Percentiles rank a stretch among this genome's conserved stretches.
Evolutionary conservation across 2,113 vertebrate genomes (phyloP).

Genomic region (Siphamia tubifer): DNA sequence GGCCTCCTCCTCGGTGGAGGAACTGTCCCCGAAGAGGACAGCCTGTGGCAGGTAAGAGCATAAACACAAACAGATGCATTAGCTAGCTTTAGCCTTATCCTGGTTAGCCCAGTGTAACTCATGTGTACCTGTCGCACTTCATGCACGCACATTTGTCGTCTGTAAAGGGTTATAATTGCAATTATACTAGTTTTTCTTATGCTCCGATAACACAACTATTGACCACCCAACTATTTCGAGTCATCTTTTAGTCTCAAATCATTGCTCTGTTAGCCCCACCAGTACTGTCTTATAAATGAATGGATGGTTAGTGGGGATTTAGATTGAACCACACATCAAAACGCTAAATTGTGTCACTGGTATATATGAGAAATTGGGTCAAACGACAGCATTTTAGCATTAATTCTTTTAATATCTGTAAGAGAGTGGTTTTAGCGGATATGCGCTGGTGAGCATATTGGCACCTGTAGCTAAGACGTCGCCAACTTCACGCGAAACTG

Average conservation of each 20-base stretch:
- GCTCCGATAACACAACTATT: background rate
- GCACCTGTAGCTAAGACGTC: background rate
- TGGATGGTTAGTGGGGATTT: background rate
- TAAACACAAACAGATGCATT: background rate
- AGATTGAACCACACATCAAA: too few relatives aligned
- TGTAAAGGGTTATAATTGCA: background rate
- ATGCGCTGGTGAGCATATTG: background rate
- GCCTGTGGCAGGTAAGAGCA: constrained; percentile 88
- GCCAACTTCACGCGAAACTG: background rate
- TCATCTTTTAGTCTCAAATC: background rate
- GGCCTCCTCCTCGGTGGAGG: constrained; percentile 93
- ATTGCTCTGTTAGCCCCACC: constrained; percentile 5
- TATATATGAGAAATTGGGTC: too few relatives aligned
- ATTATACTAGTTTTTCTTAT: background rate
- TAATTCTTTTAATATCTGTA: too few relatives aligned
- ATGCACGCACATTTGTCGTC: background rate
- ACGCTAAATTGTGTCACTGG: too few relatives aligned
- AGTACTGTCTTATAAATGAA: background rate
- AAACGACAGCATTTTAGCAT: too few relatives aligned
- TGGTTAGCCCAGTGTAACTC: background rate
- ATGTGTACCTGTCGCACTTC: background rate
- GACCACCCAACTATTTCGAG: background rate
- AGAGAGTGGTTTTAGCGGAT: too few relatives aligned
- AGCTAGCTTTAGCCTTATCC: background rate
- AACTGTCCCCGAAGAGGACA: constrained; percentile 94